Base-by-base conservation (phyloP, 2,113 vertebrate species). In the Sterrhoptilus dennistouni region DNA sequence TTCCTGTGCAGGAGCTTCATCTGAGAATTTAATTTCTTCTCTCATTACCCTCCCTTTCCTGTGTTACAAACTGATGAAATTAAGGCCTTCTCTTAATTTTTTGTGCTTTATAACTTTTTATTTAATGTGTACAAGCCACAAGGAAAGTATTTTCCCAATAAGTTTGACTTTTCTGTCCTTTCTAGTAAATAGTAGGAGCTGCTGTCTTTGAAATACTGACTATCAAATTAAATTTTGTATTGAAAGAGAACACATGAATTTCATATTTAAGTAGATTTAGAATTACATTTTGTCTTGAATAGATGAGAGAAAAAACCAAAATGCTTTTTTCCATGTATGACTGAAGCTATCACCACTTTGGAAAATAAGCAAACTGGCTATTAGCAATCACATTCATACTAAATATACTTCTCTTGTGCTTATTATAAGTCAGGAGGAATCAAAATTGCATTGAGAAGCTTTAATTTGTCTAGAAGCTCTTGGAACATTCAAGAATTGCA, bases 1-100 rank as follows among this genome's bases (percentile, higher is more conserved):
- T 95, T 90, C 68, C 65, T 29, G 19, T 78, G 96, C 93, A 87
- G 92, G 83, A 95, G 80, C 57, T 97, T 91, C 47, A 68, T 95
- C 82, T 90, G 79, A 93, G 80, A 89, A 70, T 23, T 86, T 70
- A 0, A 36, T 94, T 72, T 76, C 18, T 91, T 91, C 17, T 84
- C 17, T 91, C 1, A 1, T 80, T 78, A n/a, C 9, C 8, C 14
- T 56, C 33, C 27, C 54, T 87, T 93, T 89, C 47, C 68, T 95
- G 90, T 87, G 61, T 93, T 94, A 79, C 49, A 79, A 87, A 59
- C 23, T 75, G 74, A 60, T 69, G 49, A 88, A 72, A 79, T 42
- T 1, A 2, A 23, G 27, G 29, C 23, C 24, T 78, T 93, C 42
- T 44, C 35, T 60, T 61, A 11, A n/a, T 71, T 95, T 93, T 79